These are phyloP conservation scores for Aramus guarauna DNA, from an alignment of 2,113 vertebrate genomes.

Conservation along the genomic window DNA sequence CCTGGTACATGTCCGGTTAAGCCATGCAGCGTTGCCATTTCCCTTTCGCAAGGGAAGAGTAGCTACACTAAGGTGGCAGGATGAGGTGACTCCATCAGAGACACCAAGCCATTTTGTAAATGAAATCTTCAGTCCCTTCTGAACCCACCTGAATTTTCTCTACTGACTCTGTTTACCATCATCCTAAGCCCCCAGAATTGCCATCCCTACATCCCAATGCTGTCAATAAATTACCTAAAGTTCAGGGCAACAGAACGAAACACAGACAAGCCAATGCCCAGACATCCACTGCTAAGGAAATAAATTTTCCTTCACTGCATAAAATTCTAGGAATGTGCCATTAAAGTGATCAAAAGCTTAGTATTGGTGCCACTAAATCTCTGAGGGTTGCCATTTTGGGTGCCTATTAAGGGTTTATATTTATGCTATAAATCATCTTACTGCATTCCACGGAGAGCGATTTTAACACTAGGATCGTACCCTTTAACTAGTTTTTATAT, in stretches of 20 bases:
- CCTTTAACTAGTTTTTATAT: slow-evolving; percentile 51
- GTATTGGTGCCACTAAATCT: slow-evolving; percentile 17
- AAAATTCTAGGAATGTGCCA: background rate
- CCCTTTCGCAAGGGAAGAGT: background rate
- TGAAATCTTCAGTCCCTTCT: background rate
- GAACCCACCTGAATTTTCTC: background rate
- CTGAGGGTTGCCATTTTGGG: slow-evolving; percentile 37
- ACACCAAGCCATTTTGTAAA: background rate
- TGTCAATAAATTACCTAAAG: background rate
- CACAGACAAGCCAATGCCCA: background rate
- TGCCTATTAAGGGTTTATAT: slow-evolving; percentile 47
- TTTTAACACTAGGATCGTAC: slow-evolving; percentile 28
- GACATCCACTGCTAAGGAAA: background rate
- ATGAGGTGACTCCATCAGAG: background rate
- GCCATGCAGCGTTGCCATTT: background rate
- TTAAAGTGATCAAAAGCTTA: slow-evolving; percentile 41
- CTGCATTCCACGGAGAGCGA: background rate
- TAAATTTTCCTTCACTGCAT: background rate
- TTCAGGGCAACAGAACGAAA: background rate
- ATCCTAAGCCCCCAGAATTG: background rate
- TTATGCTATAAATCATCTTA: slow-evolving; percentile 47
- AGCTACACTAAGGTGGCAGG: background rate
- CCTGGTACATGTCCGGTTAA: fast-evolving
- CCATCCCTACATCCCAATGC: background rate
- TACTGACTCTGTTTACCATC: background rate